A percentile compares a stretch with the other conserved stretches of the same genome.
Evolutionary conservation across 2,113 vertebrate genomes (phyloP).

Genomic region (Eudorcas thomsonii): DNA sequence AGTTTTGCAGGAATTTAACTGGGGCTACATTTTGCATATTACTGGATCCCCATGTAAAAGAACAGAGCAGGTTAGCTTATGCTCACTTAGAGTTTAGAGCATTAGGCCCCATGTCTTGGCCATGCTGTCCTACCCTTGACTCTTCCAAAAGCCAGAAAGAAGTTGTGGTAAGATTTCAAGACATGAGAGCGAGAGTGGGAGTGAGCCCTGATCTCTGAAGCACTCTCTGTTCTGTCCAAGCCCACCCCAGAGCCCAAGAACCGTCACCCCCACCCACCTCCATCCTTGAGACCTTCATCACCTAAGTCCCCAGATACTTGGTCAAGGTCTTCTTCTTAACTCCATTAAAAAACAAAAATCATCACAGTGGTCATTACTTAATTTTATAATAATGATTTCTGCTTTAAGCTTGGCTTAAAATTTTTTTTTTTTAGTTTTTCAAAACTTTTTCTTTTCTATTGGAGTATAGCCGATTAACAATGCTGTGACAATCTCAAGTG

Average conservation of each 20-base stretch:
- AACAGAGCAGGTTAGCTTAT: neutral
- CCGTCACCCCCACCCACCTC: too few relatives aligned
- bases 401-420: neutral
- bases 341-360: neutral
- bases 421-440: neutral
- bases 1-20: neutral
- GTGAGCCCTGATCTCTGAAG: neutral
- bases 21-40: neutral
- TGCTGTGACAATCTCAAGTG: neutral
- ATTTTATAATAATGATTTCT: neutral
- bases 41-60: neutral
- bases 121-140: too few relatives aligned
- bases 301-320: neutral
- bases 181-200: rapidly evolving
- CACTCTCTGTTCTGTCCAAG: rapidly evolving
- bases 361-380: neutral
- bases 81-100: neutral
- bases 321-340: neutral
- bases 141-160: neutral
- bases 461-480: neutral
- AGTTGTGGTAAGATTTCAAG: neutral
- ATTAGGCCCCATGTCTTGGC: neutral
- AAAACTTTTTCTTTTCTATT: neutral
- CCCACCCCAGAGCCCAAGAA: neutral
- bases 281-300: neutral